Evolutionary conservation across 2,888 invertebrate species (phyloP).

Genomic region (Serripes groenlandicus): DNA sequence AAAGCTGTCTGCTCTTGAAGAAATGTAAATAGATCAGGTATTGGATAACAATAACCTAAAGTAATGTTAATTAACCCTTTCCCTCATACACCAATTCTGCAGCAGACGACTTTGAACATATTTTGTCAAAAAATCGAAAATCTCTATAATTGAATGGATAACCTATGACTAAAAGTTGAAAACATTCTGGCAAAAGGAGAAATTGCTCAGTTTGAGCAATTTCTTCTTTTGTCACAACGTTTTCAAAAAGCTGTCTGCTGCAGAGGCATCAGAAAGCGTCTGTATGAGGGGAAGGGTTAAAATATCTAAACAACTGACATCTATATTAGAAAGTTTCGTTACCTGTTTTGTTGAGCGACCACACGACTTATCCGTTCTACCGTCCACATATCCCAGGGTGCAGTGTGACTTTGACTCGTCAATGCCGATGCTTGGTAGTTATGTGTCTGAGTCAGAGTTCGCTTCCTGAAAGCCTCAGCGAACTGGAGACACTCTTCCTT

Average conservation of each 20-base stretch:
- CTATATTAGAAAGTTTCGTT: too few relatives aligned
- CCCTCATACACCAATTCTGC: too few relatives aligned
- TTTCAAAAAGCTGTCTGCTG: neutral
- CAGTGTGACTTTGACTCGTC: slow-evolving; percentile 61
- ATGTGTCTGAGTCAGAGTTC: slow-evolving; percentile 74
- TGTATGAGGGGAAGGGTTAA: neutral
- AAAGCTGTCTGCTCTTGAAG: too few relatives aligned
- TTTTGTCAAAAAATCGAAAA: too few relatives aligned
- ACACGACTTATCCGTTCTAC: slow-evolving; percentile 77
- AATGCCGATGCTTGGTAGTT: slow-evolving; percentile 69
- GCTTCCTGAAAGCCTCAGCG: slow-evolving; percentile 79
- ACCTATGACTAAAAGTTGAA: neutral
- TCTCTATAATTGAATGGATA: too few relatives aligned
- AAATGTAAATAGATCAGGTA: too few relatives aligned
- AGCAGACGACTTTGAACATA: too few relatives aligned
- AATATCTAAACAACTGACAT: too few relatives aligned
- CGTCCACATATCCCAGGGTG: slow-evolving; percentile 75
- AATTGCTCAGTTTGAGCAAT: neutral
- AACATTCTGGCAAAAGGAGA: neutral
- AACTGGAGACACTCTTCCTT: slow-evolving; percentile 81
- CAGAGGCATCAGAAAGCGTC: neutral
- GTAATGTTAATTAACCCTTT: neutral
- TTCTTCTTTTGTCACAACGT: neutral
- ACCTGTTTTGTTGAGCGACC: slow-evolving; percentile 80
- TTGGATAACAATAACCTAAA: too few relatives aligned